Base-by-base conservation (phyloP, 2,797 vertebrate genomes). In the Danio aesculapii region DNA sequence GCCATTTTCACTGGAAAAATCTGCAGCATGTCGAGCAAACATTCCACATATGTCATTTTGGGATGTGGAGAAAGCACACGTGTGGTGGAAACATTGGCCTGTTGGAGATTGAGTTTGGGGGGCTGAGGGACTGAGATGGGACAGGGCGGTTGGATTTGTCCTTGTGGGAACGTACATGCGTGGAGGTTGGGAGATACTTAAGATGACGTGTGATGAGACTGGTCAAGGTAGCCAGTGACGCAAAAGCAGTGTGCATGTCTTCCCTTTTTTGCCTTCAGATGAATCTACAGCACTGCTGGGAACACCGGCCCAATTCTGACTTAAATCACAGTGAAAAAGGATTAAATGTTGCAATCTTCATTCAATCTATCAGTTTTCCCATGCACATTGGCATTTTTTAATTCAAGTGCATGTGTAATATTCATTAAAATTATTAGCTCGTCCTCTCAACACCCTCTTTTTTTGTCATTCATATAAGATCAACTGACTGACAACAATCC, bases 151-250 rank as follows among this genome's bases (percentile, higher is more conserved):
- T 46, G 46, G 53, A 44, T 46, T 47, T 79, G 82, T 83, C 71
- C 82, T 79, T 79, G 76, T 21, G 46, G 47, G 53, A 68, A 68
- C 39, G 67, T 63, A 50, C 57, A 76, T 53, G 47, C 6, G 7
- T 17, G 68, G 61, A 67, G 75, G 13, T 17, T 81, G 53, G 69
- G 53, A 78, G 82, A 83, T 79, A 83, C 79, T 75, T 75, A 49
- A 62, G 55, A 83, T 83, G 82, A 83, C 76, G 76, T 6, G 53
- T 53, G 55, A 55, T 46, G 21, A 44, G n/a, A 14, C 57, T 47
- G 12, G 55, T 71, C 82, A 83, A 83, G 82, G 77, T 70, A 79
- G 77, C 71, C 49, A 1, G 5, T 83, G 82, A 83, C 77, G 70
- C 64, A 75, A 52, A 13, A 68, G 46, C 44, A 5, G 6, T 11